Evolutionary conservation across 92 coral and sea anemone genomes (phyloP).

Genomic region (Phymanthus crucifer): DNA sequence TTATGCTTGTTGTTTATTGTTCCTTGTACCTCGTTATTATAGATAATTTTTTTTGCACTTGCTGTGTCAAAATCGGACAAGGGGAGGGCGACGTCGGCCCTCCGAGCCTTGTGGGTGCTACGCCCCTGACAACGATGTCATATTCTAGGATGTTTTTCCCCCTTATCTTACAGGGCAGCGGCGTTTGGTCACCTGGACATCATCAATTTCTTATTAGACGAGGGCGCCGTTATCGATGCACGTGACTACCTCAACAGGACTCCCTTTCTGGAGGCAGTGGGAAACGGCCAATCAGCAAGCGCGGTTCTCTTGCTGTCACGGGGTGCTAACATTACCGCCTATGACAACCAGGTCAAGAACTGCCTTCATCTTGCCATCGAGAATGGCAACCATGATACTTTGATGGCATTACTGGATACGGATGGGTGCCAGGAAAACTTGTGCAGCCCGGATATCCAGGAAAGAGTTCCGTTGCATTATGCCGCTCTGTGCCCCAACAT

Average conservation of each 20-base stretch:
- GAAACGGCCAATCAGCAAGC: conserved; percentile 49
- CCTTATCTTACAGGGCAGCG: conserved; percentile 53
- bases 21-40: no score
- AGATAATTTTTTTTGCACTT: no score
- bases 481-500: conserved; percentile 56
- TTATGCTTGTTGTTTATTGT: no score
- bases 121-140: no score
- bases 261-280: conserved; percentile 65
- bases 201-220: conserved; percentile 46
- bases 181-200: conserved; percentile 36
- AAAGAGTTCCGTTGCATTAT: no score
- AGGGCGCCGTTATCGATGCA: conserved; percentile 56
- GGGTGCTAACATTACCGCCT: conserved; percentile 61
- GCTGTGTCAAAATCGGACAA: no score
- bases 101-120: no score
- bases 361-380: conserved; percentile 80
- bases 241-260: conserved; percentile 56
- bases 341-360: conserved; percentile 63
- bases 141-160: not conserved
- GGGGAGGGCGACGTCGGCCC: no score
- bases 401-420: conserved; percentile 58
- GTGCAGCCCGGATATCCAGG: conserved; percentile 49
- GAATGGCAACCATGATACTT: conserved; percentile 57
- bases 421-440: conserved; percentile 42
- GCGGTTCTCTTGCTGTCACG: conserved; percentile 47